Percentiles rank a stretch among this genome's conserved stretches.
These are phyloP conservation scores for Mus spicilegus DNA, from an alignment of 2,113 vertebrate species.

Conservation along the genomic window DNA sequence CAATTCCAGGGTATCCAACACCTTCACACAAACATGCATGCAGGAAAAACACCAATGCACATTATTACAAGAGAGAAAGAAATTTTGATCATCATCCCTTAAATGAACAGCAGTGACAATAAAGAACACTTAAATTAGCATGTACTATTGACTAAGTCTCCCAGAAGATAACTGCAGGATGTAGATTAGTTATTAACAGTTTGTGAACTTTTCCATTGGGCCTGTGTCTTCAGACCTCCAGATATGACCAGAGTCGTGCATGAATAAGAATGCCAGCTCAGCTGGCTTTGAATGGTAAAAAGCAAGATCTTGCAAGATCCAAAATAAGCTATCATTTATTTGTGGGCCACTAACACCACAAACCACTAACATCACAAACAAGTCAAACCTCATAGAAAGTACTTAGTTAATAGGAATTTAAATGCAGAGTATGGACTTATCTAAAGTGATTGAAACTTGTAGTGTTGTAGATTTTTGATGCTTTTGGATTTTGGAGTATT, in stretches of 20 bases:
- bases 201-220: not conserved
- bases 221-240: not conserved
- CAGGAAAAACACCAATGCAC: not conserved
- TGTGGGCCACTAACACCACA: not conserved
- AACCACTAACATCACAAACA: not conserved
- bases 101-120: conserved; percentile 27
- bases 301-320: not conserved
- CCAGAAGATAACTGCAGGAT: not conserved
- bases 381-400: not conserved
- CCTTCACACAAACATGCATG: not conserved
- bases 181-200: not conserved
- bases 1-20: not conserved
- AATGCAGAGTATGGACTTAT: not conserved
- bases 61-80: not conserved
- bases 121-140: conserved; percentile 29
- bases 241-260: not conserved
- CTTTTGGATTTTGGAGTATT: not conserved
- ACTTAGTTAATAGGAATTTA: conserved; percentile 26
- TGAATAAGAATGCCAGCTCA: not conserved
- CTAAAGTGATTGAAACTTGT: not conserved
- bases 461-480: not conserved
- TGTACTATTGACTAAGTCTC: not conserved
- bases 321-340: conserved; percentile 45
- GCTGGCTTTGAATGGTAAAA: not conserved
- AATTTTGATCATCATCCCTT: conserved; percentile 16